Evolutionary conservation across 2,888 invertebrate genomes (phyloP).

Genomic region (Lucinisca nassula): DNA sequence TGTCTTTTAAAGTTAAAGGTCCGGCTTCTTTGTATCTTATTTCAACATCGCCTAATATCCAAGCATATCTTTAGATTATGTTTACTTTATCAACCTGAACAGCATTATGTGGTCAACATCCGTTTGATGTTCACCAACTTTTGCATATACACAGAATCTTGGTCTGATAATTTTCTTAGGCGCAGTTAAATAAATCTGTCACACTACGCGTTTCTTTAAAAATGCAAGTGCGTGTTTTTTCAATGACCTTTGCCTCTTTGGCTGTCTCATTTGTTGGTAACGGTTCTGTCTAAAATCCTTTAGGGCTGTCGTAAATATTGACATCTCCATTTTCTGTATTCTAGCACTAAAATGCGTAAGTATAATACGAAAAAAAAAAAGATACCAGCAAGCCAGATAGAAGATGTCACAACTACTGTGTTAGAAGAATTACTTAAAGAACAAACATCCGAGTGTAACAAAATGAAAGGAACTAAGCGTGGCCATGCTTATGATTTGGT

Average conservation of each 20-base stretch:
- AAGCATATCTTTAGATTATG: background rate
- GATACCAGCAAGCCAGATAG: background rate
- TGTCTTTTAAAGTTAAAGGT: background rate
- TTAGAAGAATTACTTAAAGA: conserved; percentile 36
- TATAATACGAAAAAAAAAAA: background rate
- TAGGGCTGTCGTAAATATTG: conserved; percentile 48
- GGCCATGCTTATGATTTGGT: too few species aligned
- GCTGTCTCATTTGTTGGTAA: conserved; percentile 28
- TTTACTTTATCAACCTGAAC: background rate
- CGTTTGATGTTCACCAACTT: conserved; percentile 53
- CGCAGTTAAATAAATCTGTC: conserved; percentile 52
- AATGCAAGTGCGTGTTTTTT: conserved; percentile 36
- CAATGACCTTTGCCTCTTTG: conserved; percentile 45
- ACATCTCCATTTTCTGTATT: conserved; percentile 20
- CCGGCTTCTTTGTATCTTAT: background rate
- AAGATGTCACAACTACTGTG: conserved; percentile 18
- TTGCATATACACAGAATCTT: conserved; percentile 49
- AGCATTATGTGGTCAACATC: conserved; percentile 35
- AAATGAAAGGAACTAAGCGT: too few species aligned
- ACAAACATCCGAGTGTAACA: conserved; percentile 20
- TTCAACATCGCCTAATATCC: background rate
- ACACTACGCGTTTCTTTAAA: conserved; percentile 37
- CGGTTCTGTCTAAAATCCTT: conserved; percentile 43
- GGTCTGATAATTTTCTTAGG: conserved; percentile 59
- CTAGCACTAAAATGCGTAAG: background rate